Evolutionary conservation across 2,888 invertebrate genomes (phyloP).

Genomic region (Xanthostigma xanthostigma): DNA sequence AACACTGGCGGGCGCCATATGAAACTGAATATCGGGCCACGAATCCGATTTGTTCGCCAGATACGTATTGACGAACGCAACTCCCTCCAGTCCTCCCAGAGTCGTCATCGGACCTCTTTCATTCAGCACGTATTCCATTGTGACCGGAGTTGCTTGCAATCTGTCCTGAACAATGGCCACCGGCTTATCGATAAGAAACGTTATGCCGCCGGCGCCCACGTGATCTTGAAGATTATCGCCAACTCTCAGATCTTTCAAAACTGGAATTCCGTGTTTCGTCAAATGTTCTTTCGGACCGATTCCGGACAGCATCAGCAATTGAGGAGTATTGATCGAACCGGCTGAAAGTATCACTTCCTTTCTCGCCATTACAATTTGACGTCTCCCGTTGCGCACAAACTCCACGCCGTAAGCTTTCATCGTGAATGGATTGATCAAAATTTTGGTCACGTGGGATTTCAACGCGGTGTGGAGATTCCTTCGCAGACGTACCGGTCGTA

Average conservation of each 20-base stretch:
- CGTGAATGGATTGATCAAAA: constrained; percentile 57
- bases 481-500: constrained; percentile 60
- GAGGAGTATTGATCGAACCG: constrained; percentile 84
- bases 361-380: constrained; percentile 52
- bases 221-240: constrained; percentile 81
- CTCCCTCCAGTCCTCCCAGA: constrained; percentile 73
- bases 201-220: constrained; percentile 71
- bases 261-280: constrained; percentile 50
- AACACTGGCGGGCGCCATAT: constrained; percentile 82
- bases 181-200: constrained; percentile 68
- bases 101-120: constrained; percentile 77
- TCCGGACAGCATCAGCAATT: constrained; percentile 83
- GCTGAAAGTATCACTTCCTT: constrained; percentile 80
- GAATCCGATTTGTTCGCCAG: constrained; percentile 61
- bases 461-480: constrained; percentile 68
- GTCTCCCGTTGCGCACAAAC: constrained; percentile 56
- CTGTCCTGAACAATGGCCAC: constrained; percentile 70
- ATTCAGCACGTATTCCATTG: constrained; percentile 64
- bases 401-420: constrained; percentile 70
- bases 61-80: constrained; percentile 75
- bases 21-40: constrained; percentile 83
- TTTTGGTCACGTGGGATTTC: constrained; percentile 60
- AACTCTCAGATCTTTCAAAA: constrained; percentile 58
- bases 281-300: constrained; percentile 60
- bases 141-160: constrained; percentile 58